These are phyloP conservation scores for Chirona hameri DNA, from an alignment of 2,888 invertebrate genomes.

Conservation along the genomic window DNA sequence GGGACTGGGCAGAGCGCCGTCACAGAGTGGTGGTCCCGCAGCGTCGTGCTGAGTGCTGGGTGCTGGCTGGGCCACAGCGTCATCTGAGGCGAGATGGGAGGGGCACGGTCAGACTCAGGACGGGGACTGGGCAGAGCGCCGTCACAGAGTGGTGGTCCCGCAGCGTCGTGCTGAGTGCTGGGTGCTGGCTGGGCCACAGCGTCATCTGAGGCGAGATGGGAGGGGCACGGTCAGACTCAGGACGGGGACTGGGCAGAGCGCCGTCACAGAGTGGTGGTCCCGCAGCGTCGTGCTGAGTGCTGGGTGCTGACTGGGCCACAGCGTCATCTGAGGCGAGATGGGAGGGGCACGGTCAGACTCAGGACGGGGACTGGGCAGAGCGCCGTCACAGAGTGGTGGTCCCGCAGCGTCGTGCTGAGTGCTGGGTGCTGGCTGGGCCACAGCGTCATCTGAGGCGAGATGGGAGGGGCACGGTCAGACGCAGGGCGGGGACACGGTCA, in stretches of 20 bases:
- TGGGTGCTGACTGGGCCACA: slow-evolving; percentile 66
- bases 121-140: not conserved
- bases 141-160: slow-evolving; percentile 30
- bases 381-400: no score
- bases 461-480: no score
- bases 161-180: slow-evolving; percentile 37
- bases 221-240: not conserved
- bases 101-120: not conserved
- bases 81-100: slow-evolving; percentile 44
- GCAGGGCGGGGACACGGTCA: not conserved
- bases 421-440: slow-evolving; percentile 61
- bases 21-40: slow-evolving; percentile 32
- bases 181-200: slow-evolving; percentile 66
- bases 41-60: slow-evolving; percentile 37
- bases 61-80: slow-evolving; percentile 71
- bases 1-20: not conserved
- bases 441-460: no score
- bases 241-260: not conserved
- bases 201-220: slow-evolving; percentile 51
- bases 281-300: slow-evolving; percentile 38
- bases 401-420: slow-evolving; percentile 37
- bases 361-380: no score
- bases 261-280: slow-evolving; percentile 11
- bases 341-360: not conserved
- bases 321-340: slow-evolving; percentile 52